Conservation (phyloP, 2,888 invertebrate species). For the Dasysyrphus albostriatus region DNA sequence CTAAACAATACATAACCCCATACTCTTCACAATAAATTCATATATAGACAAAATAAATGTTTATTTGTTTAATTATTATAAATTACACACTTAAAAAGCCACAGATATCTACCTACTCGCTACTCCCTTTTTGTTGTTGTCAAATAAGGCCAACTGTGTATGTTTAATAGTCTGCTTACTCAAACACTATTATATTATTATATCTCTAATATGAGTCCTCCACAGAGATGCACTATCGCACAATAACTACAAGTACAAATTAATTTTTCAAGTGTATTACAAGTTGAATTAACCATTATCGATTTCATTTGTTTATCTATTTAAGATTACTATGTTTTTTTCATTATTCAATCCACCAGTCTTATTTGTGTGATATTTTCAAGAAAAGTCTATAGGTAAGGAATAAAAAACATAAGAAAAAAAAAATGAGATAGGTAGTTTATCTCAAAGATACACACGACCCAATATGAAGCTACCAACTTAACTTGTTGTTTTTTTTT, state of each 20-base stretch:
- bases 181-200: background rate
- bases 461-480: constrained; percentile 14
- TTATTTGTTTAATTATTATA: constrained; percentile 39
- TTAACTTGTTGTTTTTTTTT: constrained; percentile 1
- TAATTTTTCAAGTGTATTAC: constrained; percentile 65
- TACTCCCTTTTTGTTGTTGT: background rate
- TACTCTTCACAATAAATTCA: background rate
- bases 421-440: constrained; percentile 29
- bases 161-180: constrained; percentile 6
- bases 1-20: background rate
- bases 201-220: constrained; percentile 21
- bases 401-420: too few relatives aligned
- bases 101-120: background rate
- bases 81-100: constrained; percentile 32
- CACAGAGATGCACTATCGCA: background rate
- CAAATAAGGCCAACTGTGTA: constrained; percentile 59
- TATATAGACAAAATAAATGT: constrained; percentile 20
- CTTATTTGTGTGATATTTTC: constrained; percentile 45
- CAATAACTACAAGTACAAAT: constrained; percentile 57
- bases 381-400: constrained; percentile 10
- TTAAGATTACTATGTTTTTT: constrained; percentile 4
- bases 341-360: constrained; percentile 16
- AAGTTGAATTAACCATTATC: constrained; percentile 72
- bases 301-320: constrained; percentile 58
- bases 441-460: constrained; percentile 27